phyloP scores from a whole-genome alignment of 2,113 vertebrate genomes.

The Epinephelus moara region DNA sequence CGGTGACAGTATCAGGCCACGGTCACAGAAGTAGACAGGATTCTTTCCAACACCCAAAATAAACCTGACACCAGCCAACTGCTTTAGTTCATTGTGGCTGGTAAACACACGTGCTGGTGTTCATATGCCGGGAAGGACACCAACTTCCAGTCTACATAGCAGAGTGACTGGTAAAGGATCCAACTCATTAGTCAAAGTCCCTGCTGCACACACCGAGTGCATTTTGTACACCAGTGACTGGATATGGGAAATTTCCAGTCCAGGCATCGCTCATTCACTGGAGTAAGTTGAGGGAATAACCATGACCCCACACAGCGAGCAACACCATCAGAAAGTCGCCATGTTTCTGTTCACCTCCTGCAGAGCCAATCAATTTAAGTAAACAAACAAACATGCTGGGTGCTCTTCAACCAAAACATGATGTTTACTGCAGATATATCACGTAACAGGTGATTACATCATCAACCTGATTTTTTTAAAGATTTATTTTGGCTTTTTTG shows the following conservation, averaged over 20 bases:
- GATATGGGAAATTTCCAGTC: neutral
- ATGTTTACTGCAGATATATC: neutral
- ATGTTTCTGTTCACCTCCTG: constrained; percentile 22
- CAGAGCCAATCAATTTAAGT: constrained; percentile 35
- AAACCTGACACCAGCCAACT: constrained; percentile 68
- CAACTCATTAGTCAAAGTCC: constrained; percentile 3
- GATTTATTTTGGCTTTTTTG: too few relatives aligned
- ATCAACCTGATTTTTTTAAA: too few relatives aligned
- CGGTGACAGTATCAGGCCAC: constrained; percentile 68
- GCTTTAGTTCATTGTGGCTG: constrained; percentile 63
- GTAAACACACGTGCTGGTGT: constrained; percentile 38
- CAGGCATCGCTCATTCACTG: neutral
- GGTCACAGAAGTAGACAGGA: constrained; percentile 69
- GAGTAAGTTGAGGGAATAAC: neutral
- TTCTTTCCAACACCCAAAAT: constrained; percentile 77
- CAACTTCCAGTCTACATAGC: constrained; percentile 26
- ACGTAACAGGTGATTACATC: neutral
- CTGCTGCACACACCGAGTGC: neutral
- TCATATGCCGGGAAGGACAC: constrained; percentile 31
- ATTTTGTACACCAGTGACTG: neutral
- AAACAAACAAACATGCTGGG: constrained; percentile 42
- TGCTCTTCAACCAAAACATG: constrained; percentile 2
- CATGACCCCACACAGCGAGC: constrained; percentile 9
- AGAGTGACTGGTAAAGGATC: neutral
- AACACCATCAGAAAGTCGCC: constrained; percentile 3